Evolutionary conservation across 2,113 vertebrate genomes (phyloP), one percentile per base, ranked within the genome.

Genomic region (Varanus komodoensis): DNA sequence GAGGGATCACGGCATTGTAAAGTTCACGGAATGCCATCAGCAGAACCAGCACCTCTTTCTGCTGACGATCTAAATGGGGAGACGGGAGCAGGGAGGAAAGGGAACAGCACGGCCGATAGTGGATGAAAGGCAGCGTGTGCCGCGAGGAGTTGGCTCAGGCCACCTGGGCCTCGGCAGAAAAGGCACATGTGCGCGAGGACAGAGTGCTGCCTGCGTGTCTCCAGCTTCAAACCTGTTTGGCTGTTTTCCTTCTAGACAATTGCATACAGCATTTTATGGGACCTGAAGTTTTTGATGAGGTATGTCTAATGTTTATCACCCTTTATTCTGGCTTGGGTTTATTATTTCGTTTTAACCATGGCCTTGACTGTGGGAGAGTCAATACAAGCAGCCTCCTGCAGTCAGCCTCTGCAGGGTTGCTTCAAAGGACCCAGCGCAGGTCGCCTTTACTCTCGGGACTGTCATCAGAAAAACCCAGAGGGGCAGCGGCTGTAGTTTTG

Each of bases 221-320:
- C 6, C 34, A 6, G 8, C 2, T 38, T 64, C 91, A 90, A 90
- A 75, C 12, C 3, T 8, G 2, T 91, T 12, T 91, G 87, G 32
- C 96, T 34, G 92, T 73, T 90, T 44, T 92, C 91, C 93, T 82
- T 52, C 11, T 97, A 99, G 99, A 99, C 99, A 8, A 97, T 99
- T 84, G 99, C 98, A 68, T 99, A 99, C 97, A 99, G 99, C 97
- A 99, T 99, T 96, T 96, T 99, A 93, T 99, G 99, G 99, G 99
- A 99, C 94, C 95, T 99, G 89, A 99, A 99, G 95, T 99, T 99
- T 96, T 94, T 99, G 97, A 99, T 99, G 99, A 99, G 99, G 99
- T 99, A 96, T n/a, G 98, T 94, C 3, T 88, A 1, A 0, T 84
- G 85, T 80, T 38, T 29, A 25, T 34, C 83, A 48, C 64, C 57